Evolutionary conservation across 2,113 vertebrate genomes (phyloP), one percentile per base, ranked within the genome.

Genomic region (Trematomus loennbergii): DNA sequence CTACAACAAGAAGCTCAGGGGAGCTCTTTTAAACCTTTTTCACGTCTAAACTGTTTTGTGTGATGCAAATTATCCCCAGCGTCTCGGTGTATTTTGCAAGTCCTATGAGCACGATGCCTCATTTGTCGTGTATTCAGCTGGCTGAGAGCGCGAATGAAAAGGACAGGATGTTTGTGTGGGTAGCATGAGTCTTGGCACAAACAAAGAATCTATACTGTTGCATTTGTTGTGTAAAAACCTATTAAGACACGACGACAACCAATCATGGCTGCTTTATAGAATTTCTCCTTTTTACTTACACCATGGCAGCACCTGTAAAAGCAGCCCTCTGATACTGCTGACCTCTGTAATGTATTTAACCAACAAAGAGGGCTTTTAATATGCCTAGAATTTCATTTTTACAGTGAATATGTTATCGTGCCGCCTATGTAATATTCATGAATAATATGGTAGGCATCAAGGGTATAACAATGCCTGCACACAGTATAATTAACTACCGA

Each of bases 161-260:
- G 88, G 79, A 91, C 78, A 68, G 75, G 86, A 83, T 79, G 74
- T 87, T 74, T 85, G 86, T 89, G 89, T 87, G 87, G 88, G 87
- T 78, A 70, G 81, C 66, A 9, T 68, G 71, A 75, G 72, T 89
- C 48, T 76, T 84, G 85, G 81, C 78, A 78, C 78, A 87, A 76
- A 88, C 76, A 82, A 76, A 59, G 25, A 70, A 66, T 84, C 83
- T 72, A 86, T 87, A 84, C 69, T 79, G 75, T 81, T 86, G 20
- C 29, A 75, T 72, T 85, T 78, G 45, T 55, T 74, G 81, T 70
- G 70, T 50, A 69, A 63, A 77, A 54, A 70, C 57, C 64, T 71
- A 73, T 81, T 79, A 71, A 72, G 72, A 75, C 55, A 20, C 40
- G 12, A 55, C 65, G 13, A 55, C 65, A 82, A 57, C 40, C 73